A percentile compares a stretch with the other conserved stretches of the same genome.
Conservation (phyloP, 2,888 invertebrate genomes). For the Orchesella flavescens region DNA sequence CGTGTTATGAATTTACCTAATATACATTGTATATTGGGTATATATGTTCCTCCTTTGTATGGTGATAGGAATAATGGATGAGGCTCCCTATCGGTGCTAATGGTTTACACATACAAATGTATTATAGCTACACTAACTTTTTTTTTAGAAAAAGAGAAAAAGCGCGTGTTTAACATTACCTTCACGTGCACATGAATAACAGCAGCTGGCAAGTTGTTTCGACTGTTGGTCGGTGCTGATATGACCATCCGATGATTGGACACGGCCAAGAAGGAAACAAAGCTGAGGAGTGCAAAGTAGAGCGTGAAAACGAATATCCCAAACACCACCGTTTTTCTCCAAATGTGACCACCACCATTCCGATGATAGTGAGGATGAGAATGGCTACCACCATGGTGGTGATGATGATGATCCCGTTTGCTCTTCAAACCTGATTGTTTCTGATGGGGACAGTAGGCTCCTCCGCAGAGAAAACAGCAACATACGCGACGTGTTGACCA, state of each 20-base stretch:
- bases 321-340: slow-evolving; percentile 70
- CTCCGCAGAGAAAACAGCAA: slow-evolving; percentile 64
- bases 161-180: slow-evolving; percentile 31
- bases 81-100: background rate
- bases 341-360: slow-evolving; percentile 61
- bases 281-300: slow-evolving; percentile 71
- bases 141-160: background rate
- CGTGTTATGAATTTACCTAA: too few relatives aligned
- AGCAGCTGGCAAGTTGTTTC: slow-evolving; percentile 8
- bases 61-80: too few relatives aligned
- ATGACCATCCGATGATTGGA: slow-evolving; percentile 67
- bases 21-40: too few relatives aligned
- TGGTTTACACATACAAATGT: background rate
- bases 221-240: slow-evolving; percentile 43
- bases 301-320: slow-evolving; percentile 70
- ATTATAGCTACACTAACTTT: background rate
- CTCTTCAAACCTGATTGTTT: slow-evolving; percentile 49
- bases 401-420: slow-evolving; percentile 48
- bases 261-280: slow-evolving; percentile 70
- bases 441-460: slow-evolving; percentile 46
- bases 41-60: too few relatives aligned
- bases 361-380: slow-evolving; percentile 32
- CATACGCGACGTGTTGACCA: slow-evolving; percentile 63
- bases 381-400: background rate
- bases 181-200: slow-evolving; percentile 40